Base-by-base conservation (phyloP, 2,797 vertebrate species). In the Zalophus californianus region DNA sequence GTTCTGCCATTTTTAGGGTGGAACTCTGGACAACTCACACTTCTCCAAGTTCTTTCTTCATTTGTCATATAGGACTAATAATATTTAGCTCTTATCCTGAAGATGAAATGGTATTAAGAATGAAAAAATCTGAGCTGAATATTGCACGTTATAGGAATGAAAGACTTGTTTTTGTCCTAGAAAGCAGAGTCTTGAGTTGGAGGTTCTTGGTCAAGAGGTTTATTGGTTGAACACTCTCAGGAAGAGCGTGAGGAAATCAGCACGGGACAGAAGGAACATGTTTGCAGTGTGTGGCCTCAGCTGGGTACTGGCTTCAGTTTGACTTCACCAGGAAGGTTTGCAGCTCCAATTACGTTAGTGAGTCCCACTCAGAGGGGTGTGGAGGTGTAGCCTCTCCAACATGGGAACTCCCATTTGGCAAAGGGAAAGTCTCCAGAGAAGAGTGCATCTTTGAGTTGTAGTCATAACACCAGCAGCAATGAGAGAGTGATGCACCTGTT, bases 81-180 rank as follows among this genome's bases (percentile, higher is more conserved):
- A 77, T 73, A 50, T 66, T 50, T 72, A 78, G 14, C n/a, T 68
- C 32, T 27, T 68, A 50, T 8, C 14, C 52, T 89, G 50, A 91
- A 35, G 13, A 78, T 56, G 70, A 73, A 94, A 82, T 48, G 15
- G 58, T 18, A 54, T 52, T 27, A 77, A 20, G 25, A 66, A 60
- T 41, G 68, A 92, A 64, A 88, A 86, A 35, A 48, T 11, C 35
- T 87, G 56, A 75, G 35, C 48, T 72, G 62, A 77, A 52, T 77
- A 25, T 66, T 83, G 77, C 35, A 62, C 44, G 29, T 7, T 54
- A 32, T 18, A 64, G 27, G 4, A 25, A 48, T 14, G 38, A 56
- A 48, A n/a, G 66, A 87, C n/a, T 62, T 82, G 50, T 8, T 85
- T 80, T 90, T 86, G n/a, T 96, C 70, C 20, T 52, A 41, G 20